Percentiles rank a stretch among this genome's conserved stretches.
Conservation (phyloP, 2,113 vertebrate species). For the Sterrhoptilus dennistouni region DNA sequence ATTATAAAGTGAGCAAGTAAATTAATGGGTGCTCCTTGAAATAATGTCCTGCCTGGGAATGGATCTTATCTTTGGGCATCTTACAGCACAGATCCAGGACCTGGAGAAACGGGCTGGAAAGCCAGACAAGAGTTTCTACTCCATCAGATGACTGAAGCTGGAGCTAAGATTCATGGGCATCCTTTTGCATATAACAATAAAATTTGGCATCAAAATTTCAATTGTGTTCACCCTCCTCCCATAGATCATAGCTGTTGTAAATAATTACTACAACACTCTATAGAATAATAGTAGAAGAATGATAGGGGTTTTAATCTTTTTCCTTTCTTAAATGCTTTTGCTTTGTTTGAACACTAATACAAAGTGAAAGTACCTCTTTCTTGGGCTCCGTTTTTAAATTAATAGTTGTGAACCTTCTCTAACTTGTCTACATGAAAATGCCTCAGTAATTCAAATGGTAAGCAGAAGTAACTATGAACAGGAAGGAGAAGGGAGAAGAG, state of each 20-base stretch:
- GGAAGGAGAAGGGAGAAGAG: background rate
- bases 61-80: background rate
- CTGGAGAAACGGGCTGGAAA: background rate
- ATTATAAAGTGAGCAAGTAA: background rate
- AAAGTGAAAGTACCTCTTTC: background rate
- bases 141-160: background rate
- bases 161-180: background rate
- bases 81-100: background rate
- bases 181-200: background rate
- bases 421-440: background rate
- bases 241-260: background rate
- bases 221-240: background rate
- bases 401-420: background rate
- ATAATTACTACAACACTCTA: background rate
- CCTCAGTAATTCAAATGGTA: background rate
- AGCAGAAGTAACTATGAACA: background rate
- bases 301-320: background rate
- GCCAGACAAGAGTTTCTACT: background rate
- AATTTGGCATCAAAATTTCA: background rate
- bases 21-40: background rate
- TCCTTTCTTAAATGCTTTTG: background rate
- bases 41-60: background rate
- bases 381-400: background rate
- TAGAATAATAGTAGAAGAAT: background rate
- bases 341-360: background rate